Evolutionary conservation across 2,113 vertebrate species (phyloP).

Genomic region (Buteo buteo): DNA sequence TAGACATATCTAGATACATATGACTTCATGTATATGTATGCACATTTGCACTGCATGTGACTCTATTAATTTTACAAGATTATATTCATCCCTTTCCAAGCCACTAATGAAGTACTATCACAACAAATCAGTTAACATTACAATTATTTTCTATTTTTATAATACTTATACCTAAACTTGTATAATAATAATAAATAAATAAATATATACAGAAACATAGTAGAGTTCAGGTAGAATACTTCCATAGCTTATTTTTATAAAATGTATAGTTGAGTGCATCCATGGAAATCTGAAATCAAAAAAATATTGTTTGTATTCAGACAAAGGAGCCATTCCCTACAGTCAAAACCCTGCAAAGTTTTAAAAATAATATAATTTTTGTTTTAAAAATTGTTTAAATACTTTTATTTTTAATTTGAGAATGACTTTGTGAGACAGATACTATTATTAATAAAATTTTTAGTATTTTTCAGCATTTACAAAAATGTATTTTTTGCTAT

Average conservation of each 20-base stretch:
- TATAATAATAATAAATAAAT: no score
- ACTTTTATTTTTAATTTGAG: no score
- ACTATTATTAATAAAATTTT: neutral
- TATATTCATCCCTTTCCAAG: neutral
- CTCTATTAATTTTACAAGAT: neutral
- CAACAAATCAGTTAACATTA: neutral
- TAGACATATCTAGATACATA: neutral
- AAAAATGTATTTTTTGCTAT: neutral
- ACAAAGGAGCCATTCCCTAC: neutral
- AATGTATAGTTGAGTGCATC: neutral
- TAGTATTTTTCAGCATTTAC: neutral
- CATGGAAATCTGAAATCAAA: neutral
- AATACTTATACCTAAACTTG: neutral
- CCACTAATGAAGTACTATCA: neutral
- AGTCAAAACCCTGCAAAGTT: neutral
- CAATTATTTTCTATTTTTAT: neutral
- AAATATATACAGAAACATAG: neutral
- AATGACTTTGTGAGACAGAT: neutral
- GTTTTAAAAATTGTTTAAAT: neutral
- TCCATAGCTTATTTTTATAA: neutral
- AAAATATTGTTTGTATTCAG: neutral
- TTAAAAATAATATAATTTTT: neutral
- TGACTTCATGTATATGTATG: neutral
- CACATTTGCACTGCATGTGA: neutral
- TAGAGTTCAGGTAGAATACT: neutral